phyloP scores from a whole-genome alignment of 2,797 vertebrate genomes.

The Knipowitschia caucasica region DNA sequence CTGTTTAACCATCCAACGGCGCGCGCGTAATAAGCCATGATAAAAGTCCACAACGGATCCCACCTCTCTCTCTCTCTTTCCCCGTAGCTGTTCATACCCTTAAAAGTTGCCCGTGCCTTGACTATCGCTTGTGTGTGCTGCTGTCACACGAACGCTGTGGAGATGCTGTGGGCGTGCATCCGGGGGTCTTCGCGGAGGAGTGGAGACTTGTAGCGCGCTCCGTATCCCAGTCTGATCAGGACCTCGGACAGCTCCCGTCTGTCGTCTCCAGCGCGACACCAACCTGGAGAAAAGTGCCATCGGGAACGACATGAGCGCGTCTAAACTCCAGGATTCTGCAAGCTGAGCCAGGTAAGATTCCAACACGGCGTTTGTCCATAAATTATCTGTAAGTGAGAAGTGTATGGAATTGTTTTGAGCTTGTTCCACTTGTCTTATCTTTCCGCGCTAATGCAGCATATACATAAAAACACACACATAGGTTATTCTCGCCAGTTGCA shows the following conservation, averaged over 20 bases:
- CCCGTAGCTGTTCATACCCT: background rate
- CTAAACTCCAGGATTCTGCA: conserved; percentile 35
- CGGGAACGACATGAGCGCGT: conserved; percentile 42
- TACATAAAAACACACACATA: background rate
- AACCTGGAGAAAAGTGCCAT: conserved; percentile 1
- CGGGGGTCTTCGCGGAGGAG: conserved; percentile 9
- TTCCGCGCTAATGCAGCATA: background rate
- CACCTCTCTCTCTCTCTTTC: background rate
- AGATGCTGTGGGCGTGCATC: conserved; percentile 19
- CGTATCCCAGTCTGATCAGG: conserved; percentile 46
- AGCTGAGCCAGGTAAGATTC: conserved; percentile 63
- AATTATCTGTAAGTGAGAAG: background rate
- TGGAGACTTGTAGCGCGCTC: conserved; percentile 36
- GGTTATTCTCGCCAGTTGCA: background rate
- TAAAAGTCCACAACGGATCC: no score
- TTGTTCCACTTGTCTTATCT: background rate
- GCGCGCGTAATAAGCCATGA: no score
- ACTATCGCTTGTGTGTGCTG: background rate
- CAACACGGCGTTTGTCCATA: background rate
- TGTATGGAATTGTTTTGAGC: background rate
- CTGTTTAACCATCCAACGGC: background rate
- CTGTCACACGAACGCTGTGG: no score
- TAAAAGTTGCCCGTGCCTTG: background rate
- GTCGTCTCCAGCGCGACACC: background rate
- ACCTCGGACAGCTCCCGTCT: conserved; percentile 71